Evolutionary conservation across 2,113 vertebrate species (phyloP).

Genomic region (Peucedramus taeniatus): DNA sequence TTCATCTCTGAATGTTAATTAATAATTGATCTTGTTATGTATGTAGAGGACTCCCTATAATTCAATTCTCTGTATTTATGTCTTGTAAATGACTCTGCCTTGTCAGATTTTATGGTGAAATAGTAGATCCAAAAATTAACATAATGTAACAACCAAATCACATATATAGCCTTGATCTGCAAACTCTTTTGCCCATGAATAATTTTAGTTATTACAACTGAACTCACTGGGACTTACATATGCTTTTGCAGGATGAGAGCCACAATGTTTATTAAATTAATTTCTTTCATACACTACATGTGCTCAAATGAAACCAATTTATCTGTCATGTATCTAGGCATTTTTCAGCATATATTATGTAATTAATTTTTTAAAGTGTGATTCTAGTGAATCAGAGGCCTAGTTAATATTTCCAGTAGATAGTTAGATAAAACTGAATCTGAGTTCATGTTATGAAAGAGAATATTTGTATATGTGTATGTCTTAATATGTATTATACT

Average conservation of each 20-base stretch:
- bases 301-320: neutral
- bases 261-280: slow-evolving; percentile 41
- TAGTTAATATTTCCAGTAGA: neutral
- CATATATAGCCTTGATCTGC: slow-evolving; percentile 32
- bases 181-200: slow-evolving; percentile 40
- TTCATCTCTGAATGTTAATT: slow-evolving; percentile 4
- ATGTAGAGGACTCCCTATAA: slow-evolving; percentile 19
- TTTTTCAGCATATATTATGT: slow-evolving; percentile 1
- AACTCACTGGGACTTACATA: slow-evolving; percentile 17
- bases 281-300: neutral
- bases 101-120: slow-evolving; percentile 63
- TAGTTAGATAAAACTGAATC: neutral
- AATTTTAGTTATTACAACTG: slow-evolving; percentile 39
- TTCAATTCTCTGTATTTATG: slow-evolving; percentile 29
- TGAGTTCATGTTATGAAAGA: neutral
- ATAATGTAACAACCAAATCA: slow-evolving; percentile 22
- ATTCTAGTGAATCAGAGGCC: neutral
- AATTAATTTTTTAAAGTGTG: neutral
- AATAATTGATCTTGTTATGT: slow-evolving; percentile 50
- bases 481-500: neutral
- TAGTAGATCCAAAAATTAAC: slow-evolving; percentile 47
- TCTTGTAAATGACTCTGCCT: slow-evolving; percentile 46
- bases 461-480: neutral
- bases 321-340: neutral
- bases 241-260: neutral